A percentile compares a stretch with the other conserved stretches of the same genome.
Conservation (phyloP, 1,140 invertebrate species). For the Metaphire vulgaris region DNA sequence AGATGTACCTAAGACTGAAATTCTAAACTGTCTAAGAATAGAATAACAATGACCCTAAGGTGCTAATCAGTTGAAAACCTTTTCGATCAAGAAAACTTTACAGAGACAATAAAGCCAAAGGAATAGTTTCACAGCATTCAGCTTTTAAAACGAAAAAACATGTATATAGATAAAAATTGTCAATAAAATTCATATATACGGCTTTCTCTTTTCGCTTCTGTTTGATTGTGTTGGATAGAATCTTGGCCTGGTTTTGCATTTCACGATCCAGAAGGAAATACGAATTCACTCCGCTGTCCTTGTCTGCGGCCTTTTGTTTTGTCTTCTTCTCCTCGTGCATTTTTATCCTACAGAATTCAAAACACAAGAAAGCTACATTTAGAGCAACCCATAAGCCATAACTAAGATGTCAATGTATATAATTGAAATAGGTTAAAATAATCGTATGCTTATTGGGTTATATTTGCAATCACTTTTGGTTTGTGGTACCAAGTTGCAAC, state of each 20-base stretch:
- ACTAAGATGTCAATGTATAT: constrained; percentile 2
- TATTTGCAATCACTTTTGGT: not conserved
- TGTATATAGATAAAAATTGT: too few species aligned
- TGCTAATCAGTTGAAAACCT: too few species aligned
- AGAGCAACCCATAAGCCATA: not conserved
- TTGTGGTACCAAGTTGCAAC: not conserved
- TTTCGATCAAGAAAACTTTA: too few species aligned
- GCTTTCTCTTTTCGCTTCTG: constrained; percentile 99
- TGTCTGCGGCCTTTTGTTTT: constrained; percentile 72
- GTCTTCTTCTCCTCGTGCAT: constrained; percentile 60
- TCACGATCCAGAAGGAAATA: constrained; percentile 95
- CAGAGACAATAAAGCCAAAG: too few species aligned
- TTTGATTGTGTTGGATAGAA: constrained; percentile 98
- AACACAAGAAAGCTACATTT: not conserved
- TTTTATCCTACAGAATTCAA: constrained; percentile 47
- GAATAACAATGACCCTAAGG: too few species aligned
- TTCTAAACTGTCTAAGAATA: too few species aligned
- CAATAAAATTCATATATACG: too few species aligned
- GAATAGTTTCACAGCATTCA: too few species aligned
- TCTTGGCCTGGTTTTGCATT: constrained; percentile 84
- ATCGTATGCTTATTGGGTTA: not conserved
- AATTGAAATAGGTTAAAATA: too few species aligned
- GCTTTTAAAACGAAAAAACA: too few species aligned
- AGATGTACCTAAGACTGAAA: too few species aligned
- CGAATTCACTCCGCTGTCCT: constrained; percentile 79